Evolutionary conservation across 2,888 invertebrate genomes (phyloP).

Genomic region (Tetropium fuscum): DNA sequence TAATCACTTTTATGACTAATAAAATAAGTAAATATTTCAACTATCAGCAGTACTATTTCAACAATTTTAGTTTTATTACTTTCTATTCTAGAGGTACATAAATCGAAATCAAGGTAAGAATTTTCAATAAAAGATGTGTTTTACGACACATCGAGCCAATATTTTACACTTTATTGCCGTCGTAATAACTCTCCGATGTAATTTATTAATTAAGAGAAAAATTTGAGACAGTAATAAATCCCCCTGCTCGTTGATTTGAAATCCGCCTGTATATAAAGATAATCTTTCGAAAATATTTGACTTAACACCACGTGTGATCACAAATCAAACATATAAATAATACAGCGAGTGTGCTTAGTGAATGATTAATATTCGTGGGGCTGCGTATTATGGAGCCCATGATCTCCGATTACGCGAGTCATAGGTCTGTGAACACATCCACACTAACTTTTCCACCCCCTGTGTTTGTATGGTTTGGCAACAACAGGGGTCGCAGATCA

Average conservation of each 20-base stretch:
- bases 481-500: slow-evolving; percentile 56
- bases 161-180: too few species aligned
- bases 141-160: too few species aligned
- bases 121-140: too few species aligned
- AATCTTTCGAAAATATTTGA: slow-evolving; percentile 51
- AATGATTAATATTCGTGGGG: slow-evolving; percentile 56
- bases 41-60: too few species aligned
- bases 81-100: too few species aligned
- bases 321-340: slow-evolving; percentile 57
- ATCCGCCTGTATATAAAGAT: slow-evolving; percentile 40
- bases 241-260: slow-evolving; percentile 22
- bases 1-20: too few species aligned
- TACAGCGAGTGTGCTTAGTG: slow-evolving; percentile 51
- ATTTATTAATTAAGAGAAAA: slow-evolving; percentile 3
- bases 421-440: slow-evolving; percentile 57
- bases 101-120: too few species aligned
- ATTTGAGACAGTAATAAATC: slow-evolving; percentile 4
- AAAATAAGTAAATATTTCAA: too few species aligned
- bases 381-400: slow-evolving; percentile 47
- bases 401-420: slow-evolving; percentile 60
- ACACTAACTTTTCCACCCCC: slow-evolving; percentile 46
- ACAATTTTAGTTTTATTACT: too few species aligned
- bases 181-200: too few species aligned
- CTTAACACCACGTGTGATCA: slow-evolving; percentile 52
- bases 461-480: slow-evolving; percentile 55